Percentiles rank a stretch among this genome's conserved stretches.
Evolutionary conservation across 2,888 invertebrate species (phyloP).

Genomic region (Tetragonisca angustula): DNA sequence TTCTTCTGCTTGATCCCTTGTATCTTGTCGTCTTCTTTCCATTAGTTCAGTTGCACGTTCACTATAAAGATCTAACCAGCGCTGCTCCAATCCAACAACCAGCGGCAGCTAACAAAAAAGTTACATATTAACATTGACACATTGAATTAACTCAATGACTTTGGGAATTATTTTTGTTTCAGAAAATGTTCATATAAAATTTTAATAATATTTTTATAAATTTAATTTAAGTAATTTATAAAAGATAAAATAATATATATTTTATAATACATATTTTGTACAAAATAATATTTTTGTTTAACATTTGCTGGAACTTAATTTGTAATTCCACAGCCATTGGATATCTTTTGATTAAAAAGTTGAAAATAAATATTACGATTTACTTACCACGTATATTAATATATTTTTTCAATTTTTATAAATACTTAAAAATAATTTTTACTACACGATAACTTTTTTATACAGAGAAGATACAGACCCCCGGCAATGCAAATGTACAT

Average conservation of each 20-base stretch:
- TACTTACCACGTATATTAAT: constrained; percentile 67
- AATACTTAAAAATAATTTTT: constrained; percentile 51
- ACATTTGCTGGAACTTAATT: constrained; percentile 46
- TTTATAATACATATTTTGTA: not conserved
- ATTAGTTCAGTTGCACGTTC: constrained; percentile 91
- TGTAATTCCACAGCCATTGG: constrained; percentile 57
- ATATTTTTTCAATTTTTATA: constrained; percentile 54
- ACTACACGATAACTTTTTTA: constrained; percentile 57
- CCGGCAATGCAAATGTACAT: constrained; percentile 72
- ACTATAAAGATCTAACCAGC: constrained; percentile 89
- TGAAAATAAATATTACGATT: constrained; percentile 42
- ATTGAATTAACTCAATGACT: constrained; percentile 52
- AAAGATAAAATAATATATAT: not conserved
- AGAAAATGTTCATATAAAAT: constrained; percentile 43
- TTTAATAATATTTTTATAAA: not conserved
- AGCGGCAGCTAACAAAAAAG: constrained; percentile 86
- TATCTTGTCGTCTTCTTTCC: constrained; percentile 94
- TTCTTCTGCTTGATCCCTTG: constrained; percentile 97
- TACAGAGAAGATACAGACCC: constrained; percentile 83
- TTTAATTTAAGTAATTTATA: constrained; percentile 6
- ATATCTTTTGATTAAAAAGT: constrained; percentile 48
- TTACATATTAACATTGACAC: constrained; percentile 56
- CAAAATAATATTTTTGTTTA: not conserved
- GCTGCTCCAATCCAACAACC: constrained; percentile 92
- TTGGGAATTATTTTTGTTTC: constrained; percentile 44